Conservation (phyloP, 2,888 invertebrate species). For the Lepidochitona cinerea region DNA sequence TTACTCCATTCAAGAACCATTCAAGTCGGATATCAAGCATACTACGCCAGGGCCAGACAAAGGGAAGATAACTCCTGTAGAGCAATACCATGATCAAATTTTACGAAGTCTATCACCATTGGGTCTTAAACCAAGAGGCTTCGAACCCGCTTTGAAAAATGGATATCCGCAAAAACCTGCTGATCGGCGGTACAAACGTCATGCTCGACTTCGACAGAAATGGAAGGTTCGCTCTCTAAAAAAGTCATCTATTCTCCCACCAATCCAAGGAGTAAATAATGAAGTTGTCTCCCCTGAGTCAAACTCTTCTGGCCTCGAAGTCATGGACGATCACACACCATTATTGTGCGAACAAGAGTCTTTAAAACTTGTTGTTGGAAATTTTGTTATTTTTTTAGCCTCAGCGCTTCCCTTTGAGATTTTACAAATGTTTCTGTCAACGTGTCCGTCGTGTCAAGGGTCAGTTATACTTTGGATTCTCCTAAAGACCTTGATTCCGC, state of each 20-base stretch:
- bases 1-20: no score
- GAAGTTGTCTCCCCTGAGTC: not conserved
- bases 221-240: not conserved
- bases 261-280: not conserved
- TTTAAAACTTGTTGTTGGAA: not conserved
- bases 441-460: not conserved
- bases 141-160: not conserved
- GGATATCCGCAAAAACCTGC: not conserved
- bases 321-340: not conserved
- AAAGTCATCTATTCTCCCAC: not conserved
- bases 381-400: not conserved
- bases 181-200: not conserved
- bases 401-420: not conserved
- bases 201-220: not conserved
- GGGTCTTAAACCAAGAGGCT: not conserved
- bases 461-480: not conserved
- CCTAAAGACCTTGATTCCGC: not conserved
- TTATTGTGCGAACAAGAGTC: not conserved
- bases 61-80: not conserved
- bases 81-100: not conserved
- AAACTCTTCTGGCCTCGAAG: not conserved
- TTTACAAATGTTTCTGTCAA: not conserved
- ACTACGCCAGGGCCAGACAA: not conserved
- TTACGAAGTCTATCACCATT: no score
- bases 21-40: not conserved